phyloP scores from a whole-genome alignment of 1,140 invertebrate species.

The Holcopasites calliopsidis region DNA sequence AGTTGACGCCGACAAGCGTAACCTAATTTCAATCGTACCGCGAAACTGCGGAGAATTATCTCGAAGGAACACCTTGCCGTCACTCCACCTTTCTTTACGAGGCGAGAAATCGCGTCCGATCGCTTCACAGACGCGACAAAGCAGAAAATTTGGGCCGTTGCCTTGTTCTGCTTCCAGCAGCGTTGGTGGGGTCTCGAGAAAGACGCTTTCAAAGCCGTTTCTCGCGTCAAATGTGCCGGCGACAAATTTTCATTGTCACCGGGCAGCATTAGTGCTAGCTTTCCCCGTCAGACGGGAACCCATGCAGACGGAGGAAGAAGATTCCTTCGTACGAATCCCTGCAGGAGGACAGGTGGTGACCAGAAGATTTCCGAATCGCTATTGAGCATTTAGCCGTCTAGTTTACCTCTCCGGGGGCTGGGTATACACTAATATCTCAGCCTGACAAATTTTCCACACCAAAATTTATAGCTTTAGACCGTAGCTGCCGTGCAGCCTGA shows the following conservation, averaged over 20 bases:
- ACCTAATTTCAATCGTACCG: neutral
- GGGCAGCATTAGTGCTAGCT: constrained; percentile 41
- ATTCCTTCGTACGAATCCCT: constrained; percentile 56
- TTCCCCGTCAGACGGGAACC: neutral
- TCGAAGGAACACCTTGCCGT: neutral
- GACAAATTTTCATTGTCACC: constrained; percentile 78
- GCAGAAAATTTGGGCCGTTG: constrained; percentile 70
- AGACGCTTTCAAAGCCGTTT: constrained; percentile 58
- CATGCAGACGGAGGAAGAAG: constrained; percentile 39
- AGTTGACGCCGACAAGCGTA: neutral
- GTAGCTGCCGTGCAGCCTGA: neutral
- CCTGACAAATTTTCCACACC: constrained; percentile 71
- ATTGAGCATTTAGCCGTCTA: constrained; percentile 45
- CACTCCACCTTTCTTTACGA: neutral
- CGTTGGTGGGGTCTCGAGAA: neutral
- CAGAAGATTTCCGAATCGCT: constrained; percentile 50
- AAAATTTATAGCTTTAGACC: constrained; percentile 59
- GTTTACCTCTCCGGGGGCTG: constrained; percentile 23
- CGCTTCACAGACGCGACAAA: constrained; percentile 67
- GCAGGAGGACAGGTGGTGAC: constrained; percentile 72
- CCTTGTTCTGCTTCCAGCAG: constrained; percentile 10
- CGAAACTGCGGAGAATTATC: constrained; percentile 14
- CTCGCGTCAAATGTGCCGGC: constrained; percentile 75
- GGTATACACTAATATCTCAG: constrained; percentile 34
- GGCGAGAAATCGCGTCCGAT: constrained; percentile 32